Percentiles rank a stretch among this genome's conserved stretches.
phyloP scores from a whole-genome alignment of 2,888 invertebrate genomes.

The Drosophila mettleri region DNA sequence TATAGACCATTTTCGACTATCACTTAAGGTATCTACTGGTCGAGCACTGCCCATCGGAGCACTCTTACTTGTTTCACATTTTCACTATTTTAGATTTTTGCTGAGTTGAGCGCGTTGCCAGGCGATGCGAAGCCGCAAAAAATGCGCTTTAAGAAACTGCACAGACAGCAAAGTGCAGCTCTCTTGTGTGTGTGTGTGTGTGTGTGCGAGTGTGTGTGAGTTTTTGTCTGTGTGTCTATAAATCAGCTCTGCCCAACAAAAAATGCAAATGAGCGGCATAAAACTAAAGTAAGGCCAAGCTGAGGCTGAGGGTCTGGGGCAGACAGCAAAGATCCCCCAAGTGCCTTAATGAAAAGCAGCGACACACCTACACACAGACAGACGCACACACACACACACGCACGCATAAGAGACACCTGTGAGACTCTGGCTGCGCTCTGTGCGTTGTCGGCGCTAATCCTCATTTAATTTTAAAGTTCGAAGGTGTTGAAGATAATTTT shows the following conservation, averaged over 20 bases:
- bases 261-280: constrained; percentile 74
- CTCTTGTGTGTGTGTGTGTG: background rate
- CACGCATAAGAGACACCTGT: constrained; percentile 31
- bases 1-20: no score
- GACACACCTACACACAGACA: constrained; percentile 17
- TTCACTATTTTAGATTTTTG: constrained; percentile 24
- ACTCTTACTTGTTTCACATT: background rate
- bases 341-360: constrained; percentile 77
- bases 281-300: constrained; percentile 46
- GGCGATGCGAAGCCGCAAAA: constrained; percentile 41
- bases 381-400: constrained; percentile 22
- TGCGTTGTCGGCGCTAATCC: constrained; percentile 82
- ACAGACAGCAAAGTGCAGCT: constrained; percentile 24
- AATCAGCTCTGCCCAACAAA: constrained; percentile 56
- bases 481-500: constrained; percentile 85
- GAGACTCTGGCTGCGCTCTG: constrained; percentile 29
- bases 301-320: constrained; percentile 19
- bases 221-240: constrained; percentile 39
- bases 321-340: constrained; percentile 72
- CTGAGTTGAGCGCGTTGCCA: constrained; percentile 36
- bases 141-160: constrained; percentile 51
- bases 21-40: background rate
- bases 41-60: background rate
- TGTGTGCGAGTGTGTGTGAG: constrained; percentile 2
- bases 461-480: constrained; percentile 85